Percentiles rank a stretch among this genome's conserved stretches.
Evolutionary conservation across 2,797 vertebrate genomes (phyloP).

Genomic region (Megalops cyprinoides): DNA sequence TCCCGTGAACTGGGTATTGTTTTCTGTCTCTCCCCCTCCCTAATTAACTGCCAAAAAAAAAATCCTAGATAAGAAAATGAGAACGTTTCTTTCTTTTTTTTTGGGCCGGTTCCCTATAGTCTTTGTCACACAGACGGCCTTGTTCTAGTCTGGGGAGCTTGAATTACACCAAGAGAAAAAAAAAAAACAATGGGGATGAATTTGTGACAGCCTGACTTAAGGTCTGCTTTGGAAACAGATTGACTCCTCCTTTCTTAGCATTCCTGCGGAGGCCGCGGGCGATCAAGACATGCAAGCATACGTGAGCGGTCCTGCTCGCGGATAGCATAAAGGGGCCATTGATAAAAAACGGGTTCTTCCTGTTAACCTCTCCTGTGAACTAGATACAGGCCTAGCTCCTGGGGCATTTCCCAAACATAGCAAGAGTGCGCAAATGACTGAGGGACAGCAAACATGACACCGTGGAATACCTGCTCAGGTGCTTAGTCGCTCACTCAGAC

Average conservation of each 20-base stretch:
- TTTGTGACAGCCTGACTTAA: constrained; percentile 17
- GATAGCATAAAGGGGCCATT: constrained; percentile 60
- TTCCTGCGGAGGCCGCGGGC: constrained; percentile 37
- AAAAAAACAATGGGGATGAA: constrained; percentile 47
- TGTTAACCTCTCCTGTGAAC: constrained; percentile 50
- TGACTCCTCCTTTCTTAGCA: not conserved
- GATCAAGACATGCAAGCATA: constrained; percentile 41
- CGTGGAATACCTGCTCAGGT: not conserved
- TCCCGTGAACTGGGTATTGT: constrained; percentile 15
- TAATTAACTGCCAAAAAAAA: constrained; percentile 23
- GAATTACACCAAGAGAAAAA: constrained; percentile 36
- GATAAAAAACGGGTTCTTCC: constrained; percentile 62
- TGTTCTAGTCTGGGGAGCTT: constrained; percentile 42
- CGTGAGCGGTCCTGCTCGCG: constrained; percentile 32
- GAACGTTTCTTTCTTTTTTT: too few relatives aligned
- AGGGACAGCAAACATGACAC: constrained; percentile 23
- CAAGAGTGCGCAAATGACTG: constrained; percentile 1
- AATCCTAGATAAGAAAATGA: not conserved
- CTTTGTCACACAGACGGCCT: constrained; percentile 33
- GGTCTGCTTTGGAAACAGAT: not conserved
- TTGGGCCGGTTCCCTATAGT: constrained; percentile 27
- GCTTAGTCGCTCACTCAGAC: not conserved
- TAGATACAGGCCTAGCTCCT: constrained; percentile 48
- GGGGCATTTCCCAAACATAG: constrained; percentile 20
- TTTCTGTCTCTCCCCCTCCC: constrained; percentile 1